phyloP scores from a whole-genome alignment of 2,113 vertebrate genomes.

The Potamarius usumacintae region DNA sequence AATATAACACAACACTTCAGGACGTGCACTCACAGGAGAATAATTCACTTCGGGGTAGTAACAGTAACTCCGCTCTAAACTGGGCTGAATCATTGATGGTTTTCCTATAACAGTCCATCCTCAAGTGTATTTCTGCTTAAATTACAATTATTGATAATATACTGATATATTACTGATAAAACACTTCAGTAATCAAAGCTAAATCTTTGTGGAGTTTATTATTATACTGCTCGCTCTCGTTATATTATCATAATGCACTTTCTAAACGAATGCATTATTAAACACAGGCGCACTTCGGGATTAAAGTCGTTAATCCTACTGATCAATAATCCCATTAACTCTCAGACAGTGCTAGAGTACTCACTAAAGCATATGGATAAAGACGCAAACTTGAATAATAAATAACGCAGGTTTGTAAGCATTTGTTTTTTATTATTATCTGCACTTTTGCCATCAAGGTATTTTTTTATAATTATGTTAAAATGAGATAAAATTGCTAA shows the following conservation, averaged over 20 bases:
- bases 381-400: not conserved
- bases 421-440: too few species aligned
- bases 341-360: not conserved
- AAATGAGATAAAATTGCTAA: not conserved
- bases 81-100: not conserved
- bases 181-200: not conserved
- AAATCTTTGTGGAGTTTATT: not conserved
- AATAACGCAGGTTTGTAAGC: too few species aligned
- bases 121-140: not conserved
- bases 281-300: not conserved
- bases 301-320: not conserved
- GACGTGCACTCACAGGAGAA: not conserved
- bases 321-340: not conserved
- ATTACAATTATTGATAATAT: not conserved
- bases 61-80: not conserved
- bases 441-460: too few species aligned
- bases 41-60: not conserved
- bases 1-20: not conserved
- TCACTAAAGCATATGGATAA: not conserved
- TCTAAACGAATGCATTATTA: not conserved
- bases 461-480: not conserved
- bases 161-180: not conserved
- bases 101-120: not conserved
- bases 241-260: too few species aligned
- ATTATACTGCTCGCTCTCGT: not conserved